phyloP scores from a whole-genome alignment of 1,140 invertebrate genomes.

The Pygmarrhopalites habei region DNA sequence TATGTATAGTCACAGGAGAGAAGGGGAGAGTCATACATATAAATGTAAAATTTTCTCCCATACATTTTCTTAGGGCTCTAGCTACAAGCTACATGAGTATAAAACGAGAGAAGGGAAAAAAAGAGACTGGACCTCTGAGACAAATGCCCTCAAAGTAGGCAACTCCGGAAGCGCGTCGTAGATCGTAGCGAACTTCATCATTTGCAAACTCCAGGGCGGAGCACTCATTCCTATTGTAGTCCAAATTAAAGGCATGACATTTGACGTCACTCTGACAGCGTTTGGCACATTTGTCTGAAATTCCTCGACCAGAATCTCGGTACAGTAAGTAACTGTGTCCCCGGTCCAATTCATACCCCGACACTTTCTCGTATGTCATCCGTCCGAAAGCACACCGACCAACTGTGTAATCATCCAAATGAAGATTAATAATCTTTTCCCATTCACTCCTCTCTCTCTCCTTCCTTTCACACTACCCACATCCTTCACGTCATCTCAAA shows the following conservation, averaged over 20 bases:
- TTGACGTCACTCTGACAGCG: slow-evolving; percentile 43
- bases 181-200: slow-evolving; percentile 41
- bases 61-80: too few species aligned
- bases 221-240: slow-evolving; percentile 47
- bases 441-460: too few species aligned
- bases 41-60: too few species aligned
- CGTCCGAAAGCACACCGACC: slow-evolving; percentile 41
- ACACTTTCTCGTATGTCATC: slow-evolving; percentile 46
- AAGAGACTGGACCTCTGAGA: slow-evolving; percentile 44
- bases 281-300: slow-evolving; percentile 44
- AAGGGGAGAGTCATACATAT: too few species aligned
- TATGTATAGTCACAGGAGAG: too few species aligned
- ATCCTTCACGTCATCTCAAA: too few species aligned
- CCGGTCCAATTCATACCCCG: slow-evolving; percentile 45
- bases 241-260: slow-evolving; percentile 46
- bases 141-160: slow-evolving; percentile 49
- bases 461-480: too few species aligned
- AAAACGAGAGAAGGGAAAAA: too few species aligned
- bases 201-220: slow-evolving; percentile 43
- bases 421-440: not conserved
- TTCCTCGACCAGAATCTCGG: slow-evolving; percentile 42
- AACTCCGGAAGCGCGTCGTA: slow-evolving; percentile 44
- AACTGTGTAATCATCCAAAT: slow-evolving; percentile 25
- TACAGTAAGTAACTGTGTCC: slow-evolving; percentile 42
- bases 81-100: too few species aligned